Conservation (phyloP, 1,140 invertebrate species). For the Littorina saxatilis region DNA sequence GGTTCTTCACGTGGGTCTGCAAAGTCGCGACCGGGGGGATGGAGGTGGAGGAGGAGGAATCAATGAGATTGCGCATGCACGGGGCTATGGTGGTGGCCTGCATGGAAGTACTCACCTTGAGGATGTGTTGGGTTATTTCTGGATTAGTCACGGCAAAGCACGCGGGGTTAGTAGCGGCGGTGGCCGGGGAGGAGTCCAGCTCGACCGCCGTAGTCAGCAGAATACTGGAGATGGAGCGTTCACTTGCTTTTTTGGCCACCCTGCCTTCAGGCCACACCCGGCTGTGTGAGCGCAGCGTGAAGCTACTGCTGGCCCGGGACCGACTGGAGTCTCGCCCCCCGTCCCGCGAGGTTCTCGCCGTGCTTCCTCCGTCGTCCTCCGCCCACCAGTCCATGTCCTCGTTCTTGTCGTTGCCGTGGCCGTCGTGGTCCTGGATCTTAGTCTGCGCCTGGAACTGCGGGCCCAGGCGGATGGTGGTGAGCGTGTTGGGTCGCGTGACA, state of each 20-base stretch:
- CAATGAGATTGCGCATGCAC: conserved; percentile 4
- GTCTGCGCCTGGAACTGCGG: conserved; percentile 45
- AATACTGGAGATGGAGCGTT: conserved; percentile 67
- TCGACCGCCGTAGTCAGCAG: conserved; percentile 55
- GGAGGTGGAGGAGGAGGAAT: background rate
- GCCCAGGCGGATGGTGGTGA: conserved; percentile 44
- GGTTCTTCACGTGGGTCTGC: too few relatives aligned
- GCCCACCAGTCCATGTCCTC: conserved; percentile 53
- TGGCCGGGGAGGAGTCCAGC: conserved; percentile 46
- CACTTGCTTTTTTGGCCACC: conserved; percentile 66
- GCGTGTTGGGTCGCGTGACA: conserved; percentile 47
- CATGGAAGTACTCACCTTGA: conserved; percentile 58
- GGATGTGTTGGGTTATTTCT: conserved; percentile 55
- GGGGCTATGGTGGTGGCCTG: background rate
- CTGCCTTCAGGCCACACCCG: conserved; percentile 53
- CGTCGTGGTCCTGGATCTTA: conserved; percentile 39
- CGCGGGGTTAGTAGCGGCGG: conserved; percentile 58
- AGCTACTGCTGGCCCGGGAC: conserved; percentile 27
- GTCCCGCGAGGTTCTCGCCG: background rate
- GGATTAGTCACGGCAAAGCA: conserved; percentile 54
- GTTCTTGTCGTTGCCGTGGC: background rate
- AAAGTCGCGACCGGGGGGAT: too few relatives aligned
- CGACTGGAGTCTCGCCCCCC: background rate
- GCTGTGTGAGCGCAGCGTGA: conserved; percentile 40
- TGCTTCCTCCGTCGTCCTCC: conserved; percentile 55